Evolutionary conservation across 2,888 invertebrate genomes (phyloP).

Genomic region (Drosophila dives): DNA sequence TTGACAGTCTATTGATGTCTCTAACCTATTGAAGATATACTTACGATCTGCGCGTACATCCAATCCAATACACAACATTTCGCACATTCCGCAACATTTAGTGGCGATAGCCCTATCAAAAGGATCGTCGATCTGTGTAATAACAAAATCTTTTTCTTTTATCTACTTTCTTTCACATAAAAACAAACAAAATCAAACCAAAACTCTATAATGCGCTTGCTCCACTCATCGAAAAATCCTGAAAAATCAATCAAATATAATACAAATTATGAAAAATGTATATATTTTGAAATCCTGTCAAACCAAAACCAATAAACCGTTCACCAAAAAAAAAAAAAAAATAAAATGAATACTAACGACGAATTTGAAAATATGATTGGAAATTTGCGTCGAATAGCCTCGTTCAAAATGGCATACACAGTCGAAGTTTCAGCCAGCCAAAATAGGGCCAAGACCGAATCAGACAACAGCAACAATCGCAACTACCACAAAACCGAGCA

Average conservation of each 20-base stretch:
- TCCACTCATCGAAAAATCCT: slow-evolving; percentile 81
- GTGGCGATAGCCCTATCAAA: slow-evolving; percentile 45
- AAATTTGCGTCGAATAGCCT: slow-evolving; percentile 65
- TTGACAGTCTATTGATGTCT: slow-evolving; percentile 38
- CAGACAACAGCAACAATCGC: slow-evolving; percentile 57
- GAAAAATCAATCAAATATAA: slow-evolving; percentile 39
- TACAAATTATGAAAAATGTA: slow-evolving; percentile 44
- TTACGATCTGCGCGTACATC: slow-evolving; percentile 34
- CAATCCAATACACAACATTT: slow-evolving; percentile 34
- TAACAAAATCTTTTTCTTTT: slow-evolving; percentile 81
- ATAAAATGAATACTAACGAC: slow-evolving; percentile 4
- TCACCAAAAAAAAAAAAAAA: slow-evolving; percentile 37
- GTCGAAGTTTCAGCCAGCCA: slow-evolving; percentile 79
- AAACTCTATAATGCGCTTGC: slow-evolving; percentile 78
- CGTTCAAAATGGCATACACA: slow-evolving; percentile 83
- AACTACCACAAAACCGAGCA: slow-evolving; percentile 37
- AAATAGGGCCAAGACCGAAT: slow-evolving; percentile 76
- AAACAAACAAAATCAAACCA: slow-evolving; percentile 53
- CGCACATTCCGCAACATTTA: slow-evolving; percentile 57
- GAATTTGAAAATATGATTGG: slow-evolving; percentile 15
- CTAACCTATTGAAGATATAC: slow-evolving; percentile 30
- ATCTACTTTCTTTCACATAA: slow-evolving; percentile 81
- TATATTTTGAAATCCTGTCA: slow-evolving; percentile 59
- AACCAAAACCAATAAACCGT: slow-evolving; percentile 64
- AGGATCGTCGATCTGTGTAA: slow-evolving; percentile 76